A percentile compares a stretch with the other conserved stretches of the same genome.
Evolutionary conservation across 2,797 vertebrate species (phyloP).

Genomic region (Poeciliopsis paucimaculata): DNA sequence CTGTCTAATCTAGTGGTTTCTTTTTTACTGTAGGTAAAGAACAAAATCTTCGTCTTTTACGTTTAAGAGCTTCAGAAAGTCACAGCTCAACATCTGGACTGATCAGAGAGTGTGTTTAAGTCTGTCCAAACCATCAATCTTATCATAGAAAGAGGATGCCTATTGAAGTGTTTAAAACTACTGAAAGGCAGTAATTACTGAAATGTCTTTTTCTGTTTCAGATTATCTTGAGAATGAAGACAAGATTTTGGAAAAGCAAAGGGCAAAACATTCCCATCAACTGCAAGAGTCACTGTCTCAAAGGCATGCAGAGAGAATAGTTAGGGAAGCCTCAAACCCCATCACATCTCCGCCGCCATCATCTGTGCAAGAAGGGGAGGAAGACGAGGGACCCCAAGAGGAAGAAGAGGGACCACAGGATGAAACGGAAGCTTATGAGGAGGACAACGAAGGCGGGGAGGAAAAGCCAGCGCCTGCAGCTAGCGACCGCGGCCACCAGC

Average conservation of each 20-base stretch:
- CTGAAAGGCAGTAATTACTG: neutral
- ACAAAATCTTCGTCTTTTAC: neutral
- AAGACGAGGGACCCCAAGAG: slow-evolving; percentile 28
- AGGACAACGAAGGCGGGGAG: slow-evolving; percentile 35
- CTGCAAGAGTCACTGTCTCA: slow-evolving; percentile 14
- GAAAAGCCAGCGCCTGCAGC: slow-evolving; percentile 26
- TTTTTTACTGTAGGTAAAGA: neutral
- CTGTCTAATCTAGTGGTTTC: neutral
- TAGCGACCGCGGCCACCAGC: slow-evolving; percentile 8
- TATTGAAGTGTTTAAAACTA: neutral
- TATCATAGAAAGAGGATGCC: neutral
- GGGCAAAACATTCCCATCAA: slow-evolving; percentile 28
- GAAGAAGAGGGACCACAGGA: slow-evolving; percentile 50
- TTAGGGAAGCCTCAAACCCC: slow-evolving; percentile 26
- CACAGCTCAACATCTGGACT: neutral
- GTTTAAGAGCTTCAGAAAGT: neutral
- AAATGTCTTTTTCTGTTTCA: slow-evolving; percentile 10
- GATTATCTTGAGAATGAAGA: slow-evolving; percentile 70
- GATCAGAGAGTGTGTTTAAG: neutral
- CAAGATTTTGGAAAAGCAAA: slow-evolving; percentile 47
- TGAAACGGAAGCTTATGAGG: slow-evolving; percentile 17
- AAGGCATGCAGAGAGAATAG: slow-evolving; percentile 29
- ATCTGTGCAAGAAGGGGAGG: slow-evolving; percentile 41
- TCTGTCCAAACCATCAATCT: neutral
- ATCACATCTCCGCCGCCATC: slow-evolving; percentile 14